phyloP scores from a whole-genome alignment of 2,113 vertebrate genomes.

The Fregetta grallaria region DNA sequence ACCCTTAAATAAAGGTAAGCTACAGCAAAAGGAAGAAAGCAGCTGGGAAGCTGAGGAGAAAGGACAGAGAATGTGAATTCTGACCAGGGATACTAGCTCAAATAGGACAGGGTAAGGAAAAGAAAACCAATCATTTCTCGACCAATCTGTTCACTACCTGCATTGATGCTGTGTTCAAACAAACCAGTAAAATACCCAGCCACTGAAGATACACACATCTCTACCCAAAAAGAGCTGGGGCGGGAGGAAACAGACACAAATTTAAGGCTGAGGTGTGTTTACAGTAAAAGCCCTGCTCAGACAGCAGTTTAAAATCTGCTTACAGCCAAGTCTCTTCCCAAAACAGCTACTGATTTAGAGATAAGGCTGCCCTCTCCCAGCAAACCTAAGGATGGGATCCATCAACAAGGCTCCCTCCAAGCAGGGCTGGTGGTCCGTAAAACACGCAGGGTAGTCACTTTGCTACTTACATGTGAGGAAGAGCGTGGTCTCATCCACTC shows the following conservation, averaged over 20 bases:
- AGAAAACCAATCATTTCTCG: background rate
- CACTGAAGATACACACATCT: background rate
- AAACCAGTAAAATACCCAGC: background rate
- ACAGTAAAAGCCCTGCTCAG: background rate
- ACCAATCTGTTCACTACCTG: background rate
- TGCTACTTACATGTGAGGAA: conserved; percentile 86
- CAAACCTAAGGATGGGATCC: background rate
- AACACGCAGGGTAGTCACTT: fast-evolving
- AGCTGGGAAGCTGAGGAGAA: background rate
- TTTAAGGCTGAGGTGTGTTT: background rate
- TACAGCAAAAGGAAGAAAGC: background rate
- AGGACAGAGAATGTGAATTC: background rate
- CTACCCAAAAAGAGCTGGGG: background rate
- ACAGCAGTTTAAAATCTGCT: background rate
- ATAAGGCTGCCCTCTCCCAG: background rate
- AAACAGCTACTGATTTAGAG: background rate
- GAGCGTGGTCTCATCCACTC: conserved; percentile 76
- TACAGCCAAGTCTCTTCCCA: background rate
- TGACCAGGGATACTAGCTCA: background rate
- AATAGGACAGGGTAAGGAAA: background rate
- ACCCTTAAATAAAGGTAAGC: background rate
- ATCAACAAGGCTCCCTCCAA: background rate
- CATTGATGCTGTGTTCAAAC: background rate
- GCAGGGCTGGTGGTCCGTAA: too few relatives aligned
- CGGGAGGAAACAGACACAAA: background rate